Conservation (phyloP, 2,797 vertebrate genomes). For the Xenops minutus region DNA sequence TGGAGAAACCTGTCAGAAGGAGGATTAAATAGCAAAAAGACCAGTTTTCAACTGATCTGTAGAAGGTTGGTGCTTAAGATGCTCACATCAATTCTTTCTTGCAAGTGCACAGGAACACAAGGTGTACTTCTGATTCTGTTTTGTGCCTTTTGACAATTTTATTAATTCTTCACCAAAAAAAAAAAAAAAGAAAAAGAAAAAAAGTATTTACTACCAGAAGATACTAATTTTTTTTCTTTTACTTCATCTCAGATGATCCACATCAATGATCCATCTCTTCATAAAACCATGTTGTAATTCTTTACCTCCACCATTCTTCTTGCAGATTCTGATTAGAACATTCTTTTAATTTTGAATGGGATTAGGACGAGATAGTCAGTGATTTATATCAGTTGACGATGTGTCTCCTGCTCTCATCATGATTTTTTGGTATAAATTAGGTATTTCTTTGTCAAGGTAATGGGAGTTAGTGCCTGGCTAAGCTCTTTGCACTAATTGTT, state of each 20-base stretch:
- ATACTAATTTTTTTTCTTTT: not conserved
- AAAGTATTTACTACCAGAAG: not conserved
- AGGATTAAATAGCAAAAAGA: not conserved
- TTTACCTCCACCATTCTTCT: not conserved
- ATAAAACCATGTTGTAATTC: not conserved
- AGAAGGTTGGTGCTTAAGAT: not conserved
- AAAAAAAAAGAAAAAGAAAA: not conserved
- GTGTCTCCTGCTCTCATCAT: not conserved
- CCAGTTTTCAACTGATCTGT: not conserved
- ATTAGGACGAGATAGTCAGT: not conserved
- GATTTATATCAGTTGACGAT: not conserved
- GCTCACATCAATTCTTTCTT: not conserved
- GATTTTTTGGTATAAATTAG: not conserved
- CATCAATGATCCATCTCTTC: not conserved
- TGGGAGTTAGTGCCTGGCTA: not conserved
- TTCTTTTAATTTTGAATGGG: constrained; percentile 8
- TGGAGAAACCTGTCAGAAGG: not conserved
- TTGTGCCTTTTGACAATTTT: not conserved
- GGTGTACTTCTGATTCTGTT: not conserved
- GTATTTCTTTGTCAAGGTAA: not conserved
- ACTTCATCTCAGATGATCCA: not conserved
- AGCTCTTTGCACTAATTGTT: not conserved
- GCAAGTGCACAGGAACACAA: not conserved
- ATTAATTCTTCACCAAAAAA: not conserved
- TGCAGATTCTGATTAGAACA: not conserved